Conservation (phyloP, 2,113 vertebrate species). For the Aspidoscelis tigris region DNA sequence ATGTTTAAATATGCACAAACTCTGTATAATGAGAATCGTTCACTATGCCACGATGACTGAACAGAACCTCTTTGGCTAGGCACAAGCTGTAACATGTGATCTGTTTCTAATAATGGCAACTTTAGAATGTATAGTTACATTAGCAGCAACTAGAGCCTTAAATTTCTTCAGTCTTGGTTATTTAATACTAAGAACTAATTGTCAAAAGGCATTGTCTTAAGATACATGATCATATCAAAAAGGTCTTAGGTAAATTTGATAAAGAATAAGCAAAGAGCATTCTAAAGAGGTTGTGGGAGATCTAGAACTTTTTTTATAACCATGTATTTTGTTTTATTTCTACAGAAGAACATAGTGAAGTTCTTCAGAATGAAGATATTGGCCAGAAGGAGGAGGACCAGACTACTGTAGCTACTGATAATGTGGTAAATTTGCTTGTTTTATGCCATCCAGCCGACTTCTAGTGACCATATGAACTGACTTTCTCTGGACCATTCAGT, state of each 20-base stretch:
- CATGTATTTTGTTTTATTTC: constrained; percentile 53
- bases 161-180: neutral
- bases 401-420: constrained; percentile 77
- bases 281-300: neutral
- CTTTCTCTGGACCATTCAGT: no score
- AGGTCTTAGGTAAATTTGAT: constrained; percentile 30
- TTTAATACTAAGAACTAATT: neutral
- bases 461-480: no score
- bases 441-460: no score
- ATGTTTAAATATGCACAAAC: neutral
- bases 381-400: constrained; percentile 76
- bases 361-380: constrained; percentile 79
- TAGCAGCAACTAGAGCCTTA: neutral
- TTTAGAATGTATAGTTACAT: neutral
- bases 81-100: neutral
- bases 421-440: constrained; percentile 84
- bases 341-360: constrained; percentile 86
- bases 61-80: neutral
- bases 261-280: neutral
- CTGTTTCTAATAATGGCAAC: neutral
- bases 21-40: neutral
- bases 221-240: neutral
- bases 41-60: neutral
- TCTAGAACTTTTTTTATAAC: neutral
- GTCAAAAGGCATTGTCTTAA: no score